Conservation (phyloP, 2,888 invertebrate species). For the Ornithoptera alexandrae region DNA sequence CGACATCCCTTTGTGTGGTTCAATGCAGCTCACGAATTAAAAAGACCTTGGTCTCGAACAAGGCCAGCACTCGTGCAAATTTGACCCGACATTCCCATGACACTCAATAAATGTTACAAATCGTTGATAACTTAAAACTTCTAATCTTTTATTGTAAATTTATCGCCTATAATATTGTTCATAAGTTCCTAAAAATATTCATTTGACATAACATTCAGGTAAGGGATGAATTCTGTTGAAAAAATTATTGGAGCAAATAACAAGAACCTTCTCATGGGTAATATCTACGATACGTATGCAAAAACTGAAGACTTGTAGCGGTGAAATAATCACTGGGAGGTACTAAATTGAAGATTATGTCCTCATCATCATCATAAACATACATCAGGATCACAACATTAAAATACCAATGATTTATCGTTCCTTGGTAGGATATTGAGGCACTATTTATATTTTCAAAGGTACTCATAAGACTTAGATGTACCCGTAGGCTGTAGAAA, state of each 20-base stretch:
- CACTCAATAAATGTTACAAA: not conserved
- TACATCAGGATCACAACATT: not conserved
- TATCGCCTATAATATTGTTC: no score
- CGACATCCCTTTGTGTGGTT: slow-evolving; percentile 50
- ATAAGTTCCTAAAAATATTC: not conserved
- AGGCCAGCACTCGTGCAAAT: slow-evolving; percentile 16
- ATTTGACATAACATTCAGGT: not conserved
- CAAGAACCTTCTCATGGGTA: not conserved
- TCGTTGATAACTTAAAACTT: not conserved
- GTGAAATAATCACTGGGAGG: not conserved
- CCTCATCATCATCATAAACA: not conserved
- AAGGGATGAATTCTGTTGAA: not conserved
- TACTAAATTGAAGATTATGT: no score
- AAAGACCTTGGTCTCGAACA: slow-evolving; percentile 18
- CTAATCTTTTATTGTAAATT: not conserved
- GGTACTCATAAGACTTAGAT: not conserved
- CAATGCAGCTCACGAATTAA: slow-evolving; percentile 49
- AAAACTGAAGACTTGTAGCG: not conserved
- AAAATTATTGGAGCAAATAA: not conserved
- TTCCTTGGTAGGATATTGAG: not conserved
- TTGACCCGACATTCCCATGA: slow-evolving; percentile 4
- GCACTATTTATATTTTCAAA: not conserved
- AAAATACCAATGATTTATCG: not conserved
- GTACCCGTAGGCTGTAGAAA: not conserved
- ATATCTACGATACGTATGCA: not conserved